Evolutionary conservation across 92 coral and sea anemone species (phyloP).

Genomic region (Zoanthus gigantus): DNA sequence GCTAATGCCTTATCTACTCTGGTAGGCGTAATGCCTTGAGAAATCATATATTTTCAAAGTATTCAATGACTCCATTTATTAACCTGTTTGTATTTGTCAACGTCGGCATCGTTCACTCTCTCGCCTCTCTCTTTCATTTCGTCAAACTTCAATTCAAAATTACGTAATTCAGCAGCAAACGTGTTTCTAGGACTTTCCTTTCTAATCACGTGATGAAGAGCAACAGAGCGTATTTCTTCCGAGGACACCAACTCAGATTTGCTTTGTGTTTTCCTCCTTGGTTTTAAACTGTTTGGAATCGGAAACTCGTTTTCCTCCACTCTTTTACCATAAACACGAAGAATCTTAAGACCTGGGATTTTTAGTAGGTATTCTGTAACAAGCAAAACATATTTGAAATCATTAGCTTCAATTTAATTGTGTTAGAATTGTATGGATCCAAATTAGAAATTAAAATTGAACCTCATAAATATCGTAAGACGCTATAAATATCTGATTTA

Average conservation of each 20-base stretch:
- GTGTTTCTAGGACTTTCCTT: slow-evolving; percentile 2
- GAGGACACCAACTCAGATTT: slow-evolving; percentile 54
- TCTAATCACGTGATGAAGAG: slow-evolving; percentile 74
- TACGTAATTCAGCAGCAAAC: slow-evolving; percentile 30
- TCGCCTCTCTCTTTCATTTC: not conserved
- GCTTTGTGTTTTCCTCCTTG: slow-evolving; percentile 50
- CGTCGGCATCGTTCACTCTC: not conserved
- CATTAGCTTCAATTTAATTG: not conserved
- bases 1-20: too few species aligned
- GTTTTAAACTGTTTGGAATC: slow-evolving; percentile 65
- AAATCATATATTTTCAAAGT: too few species aligned
- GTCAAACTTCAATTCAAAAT: slow-evolving; percentile 30
- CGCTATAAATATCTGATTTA: too few species aligned
- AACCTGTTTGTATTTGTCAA: slow-evolving; percentile 11
- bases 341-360: slow-evolving; percentile 66
- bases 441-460: too few species aligned
- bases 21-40: too few species aligned
- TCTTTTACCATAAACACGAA: slow-evolving; percentile 71
- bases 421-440: not conserved
- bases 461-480: too few species aligned
- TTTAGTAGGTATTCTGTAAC: slow-evolving; percentile 55
- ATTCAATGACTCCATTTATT: not conserved
- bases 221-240: slow-evolving; percentile 42
- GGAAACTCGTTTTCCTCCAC: slow-evolving; percentile 72
- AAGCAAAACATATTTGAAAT: not conserved